Evolutionary conservation across 2,113 vertebrate species (phyloP).

Genomic region (Pomatorhinus ruficollis): DNA sequence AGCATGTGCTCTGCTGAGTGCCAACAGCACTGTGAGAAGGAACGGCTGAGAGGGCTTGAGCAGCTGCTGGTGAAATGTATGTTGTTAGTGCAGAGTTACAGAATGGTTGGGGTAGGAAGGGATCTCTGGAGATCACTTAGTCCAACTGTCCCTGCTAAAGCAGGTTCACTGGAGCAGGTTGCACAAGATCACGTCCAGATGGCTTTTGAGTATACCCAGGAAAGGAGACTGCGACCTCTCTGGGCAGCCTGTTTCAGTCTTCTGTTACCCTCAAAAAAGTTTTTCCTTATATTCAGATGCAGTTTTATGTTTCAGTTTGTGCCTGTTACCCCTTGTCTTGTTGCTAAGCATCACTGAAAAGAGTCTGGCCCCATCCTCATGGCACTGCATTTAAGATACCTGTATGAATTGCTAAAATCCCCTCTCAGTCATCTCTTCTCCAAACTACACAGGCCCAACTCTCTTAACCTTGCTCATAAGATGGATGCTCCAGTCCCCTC

Average conservation of each 20-base stretch:
- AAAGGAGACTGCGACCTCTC: neutral
- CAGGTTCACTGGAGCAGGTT: neutral
- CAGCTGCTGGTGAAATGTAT: neutral
- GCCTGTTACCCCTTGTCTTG: neutral
- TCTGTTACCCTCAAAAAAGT: neutral
- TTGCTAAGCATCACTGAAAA: neutral
- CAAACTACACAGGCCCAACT: neutral
- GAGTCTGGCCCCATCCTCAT: neutral
- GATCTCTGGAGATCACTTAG: neutral
- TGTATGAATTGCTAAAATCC: neutral
- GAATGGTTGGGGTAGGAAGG: neutral
- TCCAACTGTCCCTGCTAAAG: neutral
- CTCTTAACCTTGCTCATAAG: neutral
- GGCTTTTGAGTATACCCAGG: neutral
- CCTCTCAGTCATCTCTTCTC: neutral
- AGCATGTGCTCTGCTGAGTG: neutral
- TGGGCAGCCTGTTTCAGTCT: neutral
- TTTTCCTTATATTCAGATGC: neutral
- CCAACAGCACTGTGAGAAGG: neutral
- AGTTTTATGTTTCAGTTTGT: neutral
- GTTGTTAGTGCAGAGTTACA: neutral
- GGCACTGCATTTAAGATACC: neutral
- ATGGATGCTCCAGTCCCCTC: neutral
- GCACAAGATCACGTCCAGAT: neutral
- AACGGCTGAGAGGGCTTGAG: neutral